Evolutionary conservation across 2,888 invertebrate species (phyloP), one percentile per base, ranked within the genome.

Genomic region (Caradrina clavipalpis): DNA sequence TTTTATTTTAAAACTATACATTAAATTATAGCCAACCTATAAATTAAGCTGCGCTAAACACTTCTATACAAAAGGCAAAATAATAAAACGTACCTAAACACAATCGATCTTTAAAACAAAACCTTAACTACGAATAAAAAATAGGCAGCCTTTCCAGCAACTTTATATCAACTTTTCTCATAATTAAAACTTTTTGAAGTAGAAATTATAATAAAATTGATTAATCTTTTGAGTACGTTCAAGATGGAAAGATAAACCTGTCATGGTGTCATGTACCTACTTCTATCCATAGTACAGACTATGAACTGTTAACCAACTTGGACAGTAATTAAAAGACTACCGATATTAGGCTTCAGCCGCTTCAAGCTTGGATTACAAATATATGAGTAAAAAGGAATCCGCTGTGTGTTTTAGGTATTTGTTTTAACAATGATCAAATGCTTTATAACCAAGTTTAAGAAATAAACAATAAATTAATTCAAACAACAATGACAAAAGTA

Each of bases 1-100:
- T 72, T 85, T 84, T 84, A 83, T 81, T 84, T 69, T 70, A 77
- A 64, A 83, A 76, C 85, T 84, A 83, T 83, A 85, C 81, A 83
- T 83, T 66, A 60, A 78, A 54, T 66, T 68, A 71, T 73, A 69
- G 73, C 60, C 75, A 76, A 80, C 77, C 85, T 74, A 73, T 59
- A 73, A 78, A 71, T 64, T 64, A 81, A 77, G 76, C 84, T 71
- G 66, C 53, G 51, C 70, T 53, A 70, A 61, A 81, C 76, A 83
- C 62, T 76, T 81, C 63, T 73, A 83, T 81, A 83, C 65, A 73
- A 76, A 75, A 77, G 53, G 69, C 78, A 81, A 63, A 72, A 62
- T 82, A 78, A 76, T 68, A 35, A 78, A 59, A 68, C 64, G 58
- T 77, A 81, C 75, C 81, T 81, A 69, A 84, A 81, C 73, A 77